Evolutionary conservation across 2,113 vertebrate genomes (phyloP).

Genomic region (Hypocryptadius cinnamomeus): DNA sequence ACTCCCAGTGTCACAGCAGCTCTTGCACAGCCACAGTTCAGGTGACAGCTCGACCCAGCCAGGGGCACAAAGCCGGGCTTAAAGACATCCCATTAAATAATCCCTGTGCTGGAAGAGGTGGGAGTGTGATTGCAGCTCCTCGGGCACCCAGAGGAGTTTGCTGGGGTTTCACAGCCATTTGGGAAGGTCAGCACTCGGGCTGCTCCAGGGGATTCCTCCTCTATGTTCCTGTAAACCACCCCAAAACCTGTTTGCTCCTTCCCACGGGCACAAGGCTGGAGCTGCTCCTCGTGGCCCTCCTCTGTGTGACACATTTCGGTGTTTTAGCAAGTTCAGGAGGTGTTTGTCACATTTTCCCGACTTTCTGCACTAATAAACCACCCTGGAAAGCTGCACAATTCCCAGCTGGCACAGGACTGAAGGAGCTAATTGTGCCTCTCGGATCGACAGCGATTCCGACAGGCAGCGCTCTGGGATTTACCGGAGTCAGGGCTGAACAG

Average conservation of each 20-base stretch:
- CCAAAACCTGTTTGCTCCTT: not conserved
- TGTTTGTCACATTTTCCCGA: not conserved
- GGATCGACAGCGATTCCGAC: not conserved
- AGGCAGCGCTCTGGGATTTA: not conserved
- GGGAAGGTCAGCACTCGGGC: not conserved
- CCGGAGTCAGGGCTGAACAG: fast-evolving
- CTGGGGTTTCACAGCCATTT: not conserved
- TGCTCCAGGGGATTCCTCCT: not conserved
- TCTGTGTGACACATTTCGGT: fast-evolving
- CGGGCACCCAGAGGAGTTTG: too few relatives aligned
- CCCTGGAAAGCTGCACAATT: not conserved
- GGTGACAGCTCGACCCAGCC: not conserved
- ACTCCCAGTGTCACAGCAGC: not conserved
- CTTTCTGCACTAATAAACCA: not conserved
- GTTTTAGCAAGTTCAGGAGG: not conserved
- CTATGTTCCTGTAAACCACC: not conserved
- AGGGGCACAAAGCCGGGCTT: not conserved
- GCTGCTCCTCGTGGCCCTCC: not conserved
- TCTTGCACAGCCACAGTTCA: not conserved
- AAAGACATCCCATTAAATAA: fast-evolving
- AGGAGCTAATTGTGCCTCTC: not conserved
- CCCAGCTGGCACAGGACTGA: not conserved
- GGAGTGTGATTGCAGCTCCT: fast-evolving
- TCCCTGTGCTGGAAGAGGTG: not conserved
- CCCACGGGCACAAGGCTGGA: not conserved